Conservation (phyloP, 92 coral and sea anemone genomes). For the Zoanthus solanderi region DNA sequence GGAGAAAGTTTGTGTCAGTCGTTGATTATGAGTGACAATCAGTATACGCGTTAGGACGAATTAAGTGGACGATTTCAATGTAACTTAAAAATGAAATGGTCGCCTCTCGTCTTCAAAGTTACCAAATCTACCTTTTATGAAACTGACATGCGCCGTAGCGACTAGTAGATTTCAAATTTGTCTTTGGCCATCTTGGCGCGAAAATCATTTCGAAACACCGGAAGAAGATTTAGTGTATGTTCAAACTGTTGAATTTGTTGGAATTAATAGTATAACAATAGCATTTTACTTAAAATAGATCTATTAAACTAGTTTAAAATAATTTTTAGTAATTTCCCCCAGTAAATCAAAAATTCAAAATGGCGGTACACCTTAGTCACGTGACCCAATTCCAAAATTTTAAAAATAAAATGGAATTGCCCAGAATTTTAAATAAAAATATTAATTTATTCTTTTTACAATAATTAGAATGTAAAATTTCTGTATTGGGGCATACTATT, state of each 20-base stretch:
- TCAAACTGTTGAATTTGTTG: not conserved
- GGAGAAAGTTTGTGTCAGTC: not conserved
- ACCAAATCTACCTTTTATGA: not conserved
- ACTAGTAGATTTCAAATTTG: conserved; percentile 2
- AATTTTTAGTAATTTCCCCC: not conserved
- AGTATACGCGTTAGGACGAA: not conserved
- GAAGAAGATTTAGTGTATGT: not conserved
- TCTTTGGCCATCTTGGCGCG: conserved; percentile 10
- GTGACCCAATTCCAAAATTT: conserved; percentile 41
- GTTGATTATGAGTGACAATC: not conserved
- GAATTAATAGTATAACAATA: not conserved
- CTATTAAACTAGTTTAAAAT: conserved; percentile 2
- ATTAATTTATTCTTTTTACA: not conserved
- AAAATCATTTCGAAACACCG: not conserved
- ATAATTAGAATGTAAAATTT: not conserved
- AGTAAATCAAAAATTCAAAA: conserved; percentile 46
- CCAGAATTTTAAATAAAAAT: not conserved
- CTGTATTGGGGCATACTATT: too few species aligned
- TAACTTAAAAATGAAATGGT: not conserved
- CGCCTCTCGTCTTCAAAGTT: not conserved
- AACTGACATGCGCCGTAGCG: conserved; percentile 48
- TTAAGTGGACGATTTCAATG: not conserved
- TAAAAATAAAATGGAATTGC: too few species aligned
- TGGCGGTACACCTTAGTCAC: conserved; percentile 65
- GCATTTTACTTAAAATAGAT: not conserved